Evolutionary conservation across 2,113 vertebrate species (phyloP), one percentile per base, ranked within the genome.

Genomic region (Psettodes erumei): DNA sequence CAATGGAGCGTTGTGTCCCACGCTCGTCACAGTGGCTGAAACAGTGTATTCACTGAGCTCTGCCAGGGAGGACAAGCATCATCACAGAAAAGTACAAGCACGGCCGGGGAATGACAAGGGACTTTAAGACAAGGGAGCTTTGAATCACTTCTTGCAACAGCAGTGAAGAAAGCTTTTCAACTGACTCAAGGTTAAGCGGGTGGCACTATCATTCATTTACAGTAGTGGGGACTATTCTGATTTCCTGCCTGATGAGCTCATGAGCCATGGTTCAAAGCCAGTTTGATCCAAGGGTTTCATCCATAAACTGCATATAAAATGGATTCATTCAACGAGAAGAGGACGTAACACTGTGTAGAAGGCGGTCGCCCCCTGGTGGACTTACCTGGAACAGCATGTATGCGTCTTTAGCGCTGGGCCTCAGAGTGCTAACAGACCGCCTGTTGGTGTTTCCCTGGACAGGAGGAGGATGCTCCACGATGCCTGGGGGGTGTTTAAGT

Each of bases 311-410:
- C n/a, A n/a, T n/a, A n/a, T n/a, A n/a, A n/a, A n/a, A n/a, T n/a
- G n/a, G n/a, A n/a, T n/a, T n/a, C n/a, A n/a, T n/a, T 3, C 33
- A 6, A 13, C 12, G 28, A 5, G 16, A 42, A 23, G 3, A 66
- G 12, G 8, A 6, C 3, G 23, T 2, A 3, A 0, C n/a, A 21
- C 19, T 35, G 33, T n/a, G 38, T 70, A 18, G 79, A 71, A 32
- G 30, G 42, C 38, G 84, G 56, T 48, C 3, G 55, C 82, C 90
- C 28, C 72, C 87, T 47, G 62, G 72, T 85, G 89, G 90, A 72
- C 63, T 30, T 84, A 99, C 98, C 97, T 99, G 98, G 87, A 99
- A 99, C 79, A 99, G 95, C 98, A 99, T 99, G 88, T 99, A 99
- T 8, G 98, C 97, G 64, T 99, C 98, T 93, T 98, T 99, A 75